Percentiles rank a stretch among this genome's conserved stretches.
These are phyloP conservation scores for Branchipolynoe longqiensis DNA, from an alignment of 2,888 invertebrate genomes.

Conservation along the genomic window DNA sequence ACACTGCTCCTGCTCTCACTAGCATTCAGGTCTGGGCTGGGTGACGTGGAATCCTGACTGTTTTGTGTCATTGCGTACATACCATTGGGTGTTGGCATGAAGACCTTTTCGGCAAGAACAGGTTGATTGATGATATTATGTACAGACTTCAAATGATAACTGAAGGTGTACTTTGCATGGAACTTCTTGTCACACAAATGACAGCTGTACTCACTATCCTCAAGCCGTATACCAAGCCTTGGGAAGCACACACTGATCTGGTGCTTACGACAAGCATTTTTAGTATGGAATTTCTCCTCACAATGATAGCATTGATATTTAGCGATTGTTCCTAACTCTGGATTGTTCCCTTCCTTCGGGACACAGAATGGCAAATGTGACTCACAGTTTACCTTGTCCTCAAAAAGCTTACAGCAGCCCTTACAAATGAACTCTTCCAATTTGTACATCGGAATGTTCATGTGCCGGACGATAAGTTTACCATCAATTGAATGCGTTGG, in stretches of 20 bases:
- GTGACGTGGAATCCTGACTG: constrained; percentile 28
- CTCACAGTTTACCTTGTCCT: constrained; percentile 44
- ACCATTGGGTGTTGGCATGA: constrained; percentile 42
- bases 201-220: constrained; percentile 59
- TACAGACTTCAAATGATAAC: constrained; percentile 46
- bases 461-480: constrained; percentile 40
- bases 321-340: constrained; percentile 27
- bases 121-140: constrained; percentile 43
- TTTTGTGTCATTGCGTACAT: neutral
- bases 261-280: constrained; percentile 65
- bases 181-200: constrained; percentile 50
- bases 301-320: constrained; percentile 66
- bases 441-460: constrained; percentile 54
- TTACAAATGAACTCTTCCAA: constrained; percentile 50
- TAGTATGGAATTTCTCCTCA: constrained; percentile 65
- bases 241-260: constrained; percentile 65
- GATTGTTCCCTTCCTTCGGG: constrained; percentile 38
- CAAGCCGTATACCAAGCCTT: constrained; percentile 63
- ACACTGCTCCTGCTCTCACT: constrained; percentile 49
- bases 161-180: constrained; percentile 49
- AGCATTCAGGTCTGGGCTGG: constrained; percentile 40
- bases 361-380: constrained; percentile 25
- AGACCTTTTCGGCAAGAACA: constrained; percentile 25
- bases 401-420: constrained; percentile 48
- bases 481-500: constrained; percentile 32